Evolutionary conservation across 2,113 vertebrate genomes (phyloP).

Genomic region (Astur gentilis): DNA sequence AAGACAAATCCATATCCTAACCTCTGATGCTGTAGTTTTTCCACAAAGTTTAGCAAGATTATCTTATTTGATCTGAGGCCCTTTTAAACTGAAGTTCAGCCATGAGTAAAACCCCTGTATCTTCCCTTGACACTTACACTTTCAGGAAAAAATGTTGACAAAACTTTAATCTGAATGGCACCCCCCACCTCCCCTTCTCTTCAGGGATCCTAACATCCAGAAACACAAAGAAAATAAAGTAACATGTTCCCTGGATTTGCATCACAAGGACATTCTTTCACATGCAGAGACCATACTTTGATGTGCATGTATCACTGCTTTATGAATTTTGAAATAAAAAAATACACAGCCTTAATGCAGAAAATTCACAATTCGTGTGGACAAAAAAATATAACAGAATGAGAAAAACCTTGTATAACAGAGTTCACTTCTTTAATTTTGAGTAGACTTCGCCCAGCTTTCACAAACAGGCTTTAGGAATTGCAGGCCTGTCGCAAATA

Average conservation of each 20-base stretch:
- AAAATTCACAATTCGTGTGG: background rate
- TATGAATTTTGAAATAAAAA: background rate
- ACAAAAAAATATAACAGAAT: background rate
- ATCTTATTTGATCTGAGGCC: background rate
- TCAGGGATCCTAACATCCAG: background rate
- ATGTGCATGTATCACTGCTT: background rate
- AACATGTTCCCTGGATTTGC: background rate
- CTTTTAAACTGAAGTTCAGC: background rate
- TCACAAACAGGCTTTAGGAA: background rate
- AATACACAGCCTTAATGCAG: background rate
- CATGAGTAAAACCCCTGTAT: background rate
- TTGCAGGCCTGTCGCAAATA: background rate
- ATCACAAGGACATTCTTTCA: background rate
- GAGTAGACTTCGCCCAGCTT: background rate
- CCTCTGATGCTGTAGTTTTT: background rate
- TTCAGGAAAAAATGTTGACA: background rate
- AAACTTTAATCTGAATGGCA: background rate
- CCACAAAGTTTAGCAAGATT: background rate
- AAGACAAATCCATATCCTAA: background rate
- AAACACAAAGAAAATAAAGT: background rate
- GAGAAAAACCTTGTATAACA: background rate
- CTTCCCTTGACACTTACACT: background rate
- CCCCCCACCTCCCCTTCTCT: background rate
- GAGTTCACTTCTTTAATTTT: background rate
- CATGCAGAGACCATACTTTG: background rate